phyloP scores from a whole-genome alignment of 2,113 vertebrate species.

The Myodes glareolus region DNA sequence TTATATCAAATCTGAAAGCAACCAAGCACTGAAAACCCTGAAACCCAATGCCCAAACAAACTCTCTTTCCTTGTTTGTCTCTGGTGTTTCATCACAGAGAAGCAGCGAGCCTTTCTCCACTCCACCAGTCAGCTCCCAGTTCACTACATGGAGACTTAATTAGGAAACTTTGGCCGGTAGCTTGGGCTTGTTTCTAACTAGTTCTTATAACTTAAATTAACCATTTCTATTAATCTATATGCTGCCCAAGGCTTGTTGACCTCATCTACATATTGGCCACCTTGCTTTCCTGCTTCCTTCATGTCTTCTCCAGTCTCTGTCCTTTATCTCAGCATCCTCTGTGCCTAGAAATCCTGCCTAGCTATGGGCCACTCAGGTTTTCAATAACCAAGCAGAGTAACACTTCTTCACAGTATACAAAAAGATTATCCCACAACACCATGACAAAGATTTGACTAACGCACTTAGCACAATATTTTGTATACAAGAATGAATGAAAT shows the following conservation, averaged over 20 bases:
- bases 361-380: background rate
- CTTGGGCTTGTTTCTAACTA: background rate
- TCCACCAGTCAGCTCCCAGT: background rate
- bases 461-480: conserved; percentile 11
- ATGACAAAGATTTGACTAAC: background rate
- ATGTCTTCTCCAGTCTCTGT: background rate
- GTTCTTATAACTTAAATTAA: background rate
- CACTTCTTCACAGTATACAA: background rate
- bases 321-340: background rate
- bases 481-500: conserved; percentile 21
- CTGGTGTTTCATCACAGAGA: background rate
- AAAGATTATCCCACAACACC: background rate
- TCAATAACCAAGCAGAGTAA: background rate
- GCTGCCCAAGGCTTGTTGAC: background rate
- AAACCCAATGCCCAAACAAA: background rate
- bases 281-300: background rate
- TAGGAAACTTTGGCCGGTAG: background rate
- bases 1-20: background rate
- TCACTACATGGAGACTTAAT: background rate
- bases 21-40: background rate
- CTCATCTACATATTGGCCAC: background rate
- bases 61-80: background rate
- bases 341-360: background rate
- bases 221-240: background rate
- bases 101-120: background rate